Percentiles rank a stretch among this genome's conserved stretches.
These are phyloP conservation scores for Eupeodes latifasciatus DNA, from an alignment of 2,888 invertebrate genomes.

Conservation along the genomic window DNA sequence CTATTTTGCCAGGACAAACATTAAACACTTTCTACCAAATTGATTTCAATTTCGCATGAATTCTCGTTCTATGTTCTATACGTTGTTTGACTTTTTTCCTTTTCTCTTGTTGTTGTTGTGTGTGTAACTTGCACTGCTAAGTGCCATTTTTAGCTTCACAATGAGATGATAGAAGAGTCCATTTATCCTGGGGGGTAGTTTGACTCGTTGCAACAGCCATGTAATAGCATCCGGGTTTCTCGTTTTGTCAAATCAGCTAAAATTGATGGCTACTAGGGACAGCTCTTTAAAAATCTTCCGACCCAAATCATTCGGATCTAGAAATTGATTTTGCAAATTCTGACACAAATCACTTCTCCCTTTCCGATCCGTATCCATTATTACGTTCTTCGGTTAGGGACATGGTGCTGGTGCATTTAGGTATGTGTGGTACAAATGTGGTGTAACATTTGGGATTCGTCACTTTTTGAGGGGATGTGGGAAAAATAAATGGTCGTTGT, in stretches of 20 bases:
- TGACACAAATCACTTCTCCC: constrained; percentile 63
- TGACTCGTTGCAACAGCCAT: background rate
- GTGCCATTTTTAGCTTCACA: constrained; percentile 53
- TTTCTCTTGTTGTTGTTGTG: constrained; percentile 3
- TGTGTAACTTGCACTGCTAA: constrained; percentile 38
- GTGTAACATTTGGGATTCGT: constrained; percentile 55
- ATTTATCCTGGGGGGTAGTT: constrained; percentile 27
- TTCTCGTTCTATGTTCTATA: background rate
- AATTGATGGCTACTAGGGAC: constrained; percentile 62
- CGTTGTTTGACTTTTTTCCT: background rate
- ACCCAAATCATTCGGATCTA: constrained; percentile 16
- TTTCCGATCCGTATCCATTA: background rate
- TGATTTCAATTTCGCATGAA: constrained; percentile 55
- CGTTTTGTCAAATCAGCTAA: constrained; percentile 72
- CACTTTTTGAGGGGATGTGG: constrained; percentile 25
- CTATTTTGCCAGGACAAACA: constrained; percentile 74
- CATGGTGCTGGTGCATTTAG: background rate
- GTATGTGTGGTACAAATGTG: constrained; percentile 36
- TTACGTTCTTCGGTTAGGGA: background rate
- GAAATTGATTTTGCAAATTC: constrained; percentile 70
- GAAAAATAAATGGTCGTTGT: constrained; percentile 49
- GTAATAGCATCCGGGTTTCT: constrained; percentile 32
- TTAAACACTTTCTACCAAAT: constrained; percentile 71
- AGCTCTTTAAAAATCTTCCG: constrained; percentile 55
- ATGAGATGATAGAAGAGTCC: constrained; percentile 43